Evolutionary conservation across 1,140 invertebrate genomes (phyloP), one percentile per base, ranked within the genome.

Genomic region (Drosophila bipectinata): DNA sequence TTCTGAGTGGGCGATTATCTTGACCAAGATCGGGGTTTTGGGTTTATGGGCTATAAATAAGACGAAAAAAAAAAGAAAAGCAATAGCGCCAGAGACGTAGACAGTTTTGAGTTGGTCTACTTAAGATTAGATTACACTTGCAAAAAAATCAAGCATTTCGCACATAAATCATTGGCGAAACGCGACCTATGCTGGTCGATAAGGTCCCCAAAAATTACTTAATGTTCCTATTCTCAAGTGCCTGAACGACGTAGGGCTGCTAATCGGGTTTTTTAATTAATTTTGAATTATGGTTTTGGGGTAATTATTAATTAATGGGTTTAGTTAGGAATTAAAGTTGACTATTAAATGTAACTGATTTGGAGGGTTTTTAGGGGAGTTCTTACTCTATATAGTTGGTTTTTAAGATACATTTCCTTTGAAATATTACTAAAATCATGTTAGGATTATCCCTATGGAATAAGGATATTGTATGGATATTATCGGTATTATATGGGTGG

Each of bases 111-210:
- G 58, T 62, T 54, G 57, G 48, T 14, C 32, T 26, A 59, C 49
- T 72, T 30, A 18, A 32, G 63, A 67, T 67, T 41, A 67, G 63
- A 67, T 67, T 63, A 52, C 34, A 67, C 63, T 67, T 9, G 45
- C 63, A 41, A 8, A 44, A 32, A 67, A 67, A 63, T 52, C 59
- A 41, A 67, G 28, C 14, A 32, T 48, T 63, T 63, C 10, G 34
- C 63, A 67, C 63, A 66, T 66, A 66, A 66, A 66, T 62, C 63
- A 66, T 62, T 32, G 9, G 30, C 32, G 45, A 8, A 41, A 41
- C 63, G 9, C 63, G 58, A 67, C 63, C 63, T 67, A 67, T 67
- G 63, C 41, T 44, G n/a, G 62, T 28, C 62, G 58, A 66, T 66
- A 63, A 66, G 45, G 4, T 7, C 0, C 12, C 26, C 5, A 28